phyloP scores from a whole-genome alignment of 2,797 vertebrate genomes.

The Labeo calbasu region DNA sequence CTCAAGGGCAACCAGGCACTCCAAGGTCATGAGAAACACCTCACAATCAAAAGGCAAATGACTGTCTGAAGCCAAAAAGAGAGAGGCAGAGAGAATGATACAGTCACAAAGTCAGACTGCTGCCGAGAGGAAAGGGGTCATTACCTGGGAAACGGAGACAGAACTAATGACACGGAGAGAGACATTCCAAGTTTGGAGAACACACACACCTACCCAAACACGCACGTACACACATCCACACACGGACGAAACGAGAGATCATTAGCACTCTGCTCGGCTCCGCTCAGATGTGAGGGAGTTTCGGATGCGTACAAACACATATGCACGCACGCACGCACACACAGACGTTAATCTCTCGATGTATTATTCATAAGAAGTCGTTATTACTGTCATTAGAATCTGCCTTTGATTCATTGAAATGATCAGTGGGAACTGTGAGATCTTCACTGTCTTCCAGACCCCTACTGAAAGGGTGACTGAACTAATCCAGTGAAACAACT shows the following conservation, averaged over 20 bases:
- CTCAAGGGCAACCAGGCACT: constrained; percentile 30
- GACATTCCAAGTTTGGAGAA: constrained; percentile 18
- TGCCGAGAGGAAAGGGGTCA: constrained; percentile 37
- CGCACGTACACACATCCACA: neutral
- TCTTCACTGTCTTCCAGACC: constrained; percentile 25
- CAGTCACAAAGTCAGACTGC: constrained; percentile 34
- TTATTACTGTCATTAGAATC: constrained; percentile 42
- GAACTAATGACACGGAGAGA: constrained; percentile 44
- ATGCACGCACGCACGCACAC: neutral
- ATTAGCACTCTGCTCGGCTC: constrained; percentile 42
- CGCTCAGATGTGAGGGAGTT: constrained; percentile 28
- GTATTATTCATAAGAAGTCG: constrained; percentile 43
- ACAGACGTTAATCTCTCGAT: constrained; percentile 28
- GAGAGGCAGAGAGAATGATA: constrained; percentile 29
- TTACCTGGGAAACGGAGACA: constrained; percentile 45
- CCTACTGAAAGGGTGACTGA: constrained; percentile 33
- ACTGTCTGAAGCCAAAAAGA: constrained; percentile 32
- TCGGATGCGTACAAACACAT: neutral
- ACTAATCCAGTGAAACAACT: constrained; percentile 37
- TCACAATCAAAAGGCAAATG: constrained; percentile 42
- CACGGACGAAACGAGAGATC: constrained; percentile 1
- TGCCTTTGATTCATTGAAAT: constrained; percentile 45
- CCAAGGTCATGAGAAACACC: constrained; percentile 16
- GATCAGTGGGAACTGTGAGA: constrained; percentile 33
- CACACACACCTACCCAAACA: constrained; percentile 17